These are phyloP conservation scores for Rhinogobio ventralis DNA, from an alignment of 2,797 vertebrate species.

Conservation along the genomic window DNA sequence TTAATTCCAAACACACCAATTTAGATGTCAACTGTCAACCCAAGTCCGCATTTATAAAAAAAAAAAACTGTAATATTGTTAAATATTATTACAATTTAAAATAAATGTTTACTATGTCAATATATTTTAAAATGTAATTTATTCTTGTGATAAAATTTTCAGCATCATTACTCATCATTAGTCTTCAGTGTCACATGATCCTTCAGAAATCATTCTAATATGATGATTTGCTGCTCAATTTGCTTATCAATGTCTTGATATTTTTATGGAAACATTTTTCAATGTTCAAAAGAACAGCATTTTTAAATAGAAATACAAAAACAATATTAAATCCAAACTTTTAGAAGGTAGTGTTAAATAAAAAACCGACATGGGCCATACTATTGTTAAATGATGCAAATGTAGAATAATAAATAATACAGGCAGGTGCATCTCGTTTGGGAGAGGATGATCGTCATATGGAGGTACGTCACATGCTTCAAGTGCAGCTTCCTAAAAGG, in stretches of 20 bases:
- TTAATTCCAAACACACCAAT: slow-evolving; percentile 13
- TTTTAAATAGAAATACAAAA: not conserved
- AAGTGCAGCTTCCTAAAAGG: not conserved
- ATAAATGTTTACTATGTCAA: not conserved
- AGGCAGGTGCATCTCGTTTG: not conserved
- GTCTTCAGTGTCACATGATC: not conserved
- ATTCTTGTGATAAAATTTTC: not conserved
- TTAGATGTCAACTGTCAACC: not conserved
- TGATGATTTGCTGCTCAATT: not conserved
- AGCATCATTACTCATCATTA: not conserved
- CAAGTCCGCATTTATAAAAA: not conserved
- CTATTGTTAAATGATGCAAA: not conserved
- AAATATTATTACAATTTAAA: not conserved
- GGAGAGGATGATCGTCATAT: not conserved
- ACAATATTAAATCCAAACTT: not conserved
- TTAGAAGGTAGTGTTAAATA: not conserved
- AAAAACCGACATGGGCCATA: too few species aligned
- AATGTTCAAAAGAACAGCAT: not conserved
- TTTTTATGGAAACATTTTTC: not conserved
- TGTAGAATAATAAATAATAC: not conserved
- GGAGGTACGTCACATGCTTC: not conserved
- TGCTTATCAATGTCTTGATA: not conserved
- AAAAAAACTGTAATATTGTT: not conserved
- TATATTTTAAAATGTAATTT: not conserved
- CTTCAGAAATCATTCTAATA: not conserved